These are phyloP conservation scores for Lasioglossum oenotherae DNA, from an alignment of 2,888 invertebrate genomes.

Conservation along the genomic window DNA sequence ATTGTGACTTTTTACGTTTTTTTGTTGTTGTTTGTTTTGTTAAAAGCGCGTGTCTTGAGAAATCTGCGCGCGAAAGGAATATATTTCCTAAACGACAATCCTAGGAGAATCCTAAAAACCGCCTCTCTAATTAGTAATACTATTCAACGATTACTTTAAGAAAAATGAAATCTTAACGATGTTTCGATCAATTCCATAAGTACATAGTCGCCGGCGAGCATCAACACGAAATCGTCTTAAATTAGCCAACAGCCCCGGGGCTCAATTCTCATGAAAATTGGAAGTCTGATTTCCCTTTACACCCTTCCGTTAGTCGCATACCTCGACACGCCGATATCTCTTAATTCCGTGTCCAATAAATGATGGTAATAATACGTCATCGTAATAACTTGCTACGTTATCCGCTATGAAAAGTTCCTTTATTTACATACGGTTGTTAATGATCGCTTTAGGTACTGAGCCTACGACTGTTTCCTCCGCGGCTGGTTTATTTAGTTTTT, in stretches of 20 bases:
- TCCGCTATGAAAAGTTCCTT: conserved; percentile 50
- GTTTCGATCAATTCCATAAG: conserved; percentile 33
- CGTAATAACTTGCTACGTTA: conserved; percentile 51
- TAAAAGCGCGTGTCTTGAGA: conserved; percentile 42
- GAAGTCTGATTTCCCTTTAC: conserved; percentile 47
- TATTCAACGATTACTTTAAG: conserved; percentile 18
- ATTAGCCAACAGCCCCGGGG: not conserved
- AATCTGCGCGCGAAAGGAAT: conserved; percentile 49
- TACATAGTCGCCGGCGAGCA: not conserved
- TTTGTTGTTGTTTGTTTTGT: not conserved
- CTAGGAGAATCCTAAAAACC: conserved; percentile 36
- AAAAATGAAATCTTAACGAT: conserved; percentile 15
- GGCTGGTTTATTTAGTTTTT: conserved; percentile 23
- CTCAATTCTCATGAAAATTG: conserved; percentile 55
- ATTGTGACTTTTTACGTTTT: conserved; percentile 37
- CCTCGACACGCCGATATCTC: conserved; percentile 27
- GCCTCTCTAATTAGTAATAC: not conserved
- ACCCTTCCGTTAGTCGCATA: conserved; percentile 35
- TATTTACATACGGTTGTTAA: conserved; percentile 57
- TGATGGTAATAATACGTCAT: conserved; percentile 49
- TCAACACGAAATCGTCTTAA: not conserved
- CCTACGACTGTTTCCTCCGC: conserved; percentile 46
- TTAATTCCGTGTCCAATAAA: conserved; percentile 33
- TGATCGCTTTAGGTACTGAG: conserved; percentile 47
- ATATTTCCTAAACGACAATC: conserved; percentile 24